Evolutionary conservation across 2,113 vertebrate species (phyloP), one percentile per base, ranked within the genome.

Genomic region (Halcyon senegalensis): DNA sequence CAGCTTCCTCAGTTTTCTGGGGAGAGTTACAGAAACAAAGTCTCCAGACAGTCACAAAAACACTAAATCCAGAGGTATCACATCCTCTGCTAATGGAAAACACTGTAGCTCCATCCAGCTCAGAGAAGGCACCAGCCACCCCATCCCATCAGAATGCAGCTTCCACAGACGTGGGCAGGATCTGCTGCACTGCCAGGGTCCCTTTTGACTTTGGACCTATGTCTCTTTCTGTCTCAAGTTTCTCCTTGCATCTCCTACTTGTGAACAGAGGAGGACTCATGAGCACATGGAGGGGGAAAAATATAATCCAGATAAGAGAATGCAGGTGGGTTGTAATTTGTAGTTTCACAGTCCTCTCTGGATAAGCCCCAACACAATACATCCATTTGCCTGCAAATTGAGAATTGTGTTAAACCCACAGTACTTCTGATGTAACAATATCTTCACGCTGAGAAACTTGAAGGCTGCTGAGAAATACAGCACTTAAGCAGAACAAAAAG

Each of bases 301-400:
- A 81, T 70, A 55, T 55, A 91, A 43, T 83, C 73, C 89, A 87
- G 92, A 91, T 83, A 96, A 92, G 96, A 94, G 85, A 97, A 93
- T 92, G 67, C 94, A 94, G 91, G 87, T 94, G 94, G 30, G 87
- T 85, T 87, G 89, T 97, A 97, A 97, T 96, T 97, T 94, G 95
- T 96, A 97, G 96, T 97, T 97, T 96, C 96, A 96, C 93, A 97
- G 96, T 94, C 77, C 87, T 96, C 95, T 92, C 87, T 93, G 93
- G 96, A 93, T 97, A 96, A 97, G 91, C 96, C 94, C 93, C 95
- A 96, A 92, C 96, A 97, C 96, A 97, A 97, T 97, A 96, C 92
- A 96, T 97, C 97, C 96, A 97, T 97, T 97, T 97, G 92, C 97
- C 97, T 97, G 96, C 96, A 97, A 97, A 97, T 97, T 97, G 94